A percentile compares a stretch with the other conserved stretches of the same genome.
Conservation (phyloP, 2,888 invertebrate species). For the Aspidiotus destructor region DNA sequence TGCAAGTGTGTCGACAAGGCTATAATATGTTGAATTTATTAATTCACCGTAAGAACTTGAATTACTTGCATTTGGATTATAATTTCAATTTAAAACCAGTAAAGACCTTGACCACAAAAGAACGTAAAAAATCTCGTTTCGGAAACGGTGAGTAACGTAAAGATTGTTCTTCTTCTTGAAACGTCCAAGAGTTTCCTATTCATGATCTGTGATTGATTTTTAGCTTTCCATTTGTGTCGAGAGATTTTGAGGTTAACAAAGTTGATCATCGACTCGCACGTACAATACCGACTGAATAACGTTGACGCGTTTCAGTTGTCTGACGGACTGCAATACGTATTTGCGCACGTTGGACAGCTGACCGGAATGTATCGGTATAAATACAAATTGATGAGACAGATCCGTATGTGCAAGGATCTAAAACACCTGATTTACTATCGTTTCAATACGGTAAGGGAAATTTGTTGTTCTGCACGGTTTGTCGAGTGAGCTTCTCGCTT, state of each 20-base stretch:
- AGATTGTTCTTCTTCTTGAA: slow-evolving; percentile 5
- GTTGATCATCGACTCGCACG: slow-evolving; percentile 96
- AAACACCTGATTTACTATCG: slow-evolving; percentile 99
- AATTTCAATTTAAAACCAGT: slow-evolving; percentile 99
- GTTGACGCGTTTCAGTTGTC: slow-evolving; percentile 98
- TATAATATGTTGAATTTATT: slow-evolving; percentile 99
- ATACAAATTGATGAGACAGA: slow-evolving; percentile 97
- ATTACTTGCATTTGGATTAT: slow-evolving; percentile 98
- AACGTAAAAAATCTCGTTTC: slow-evolving; percentile 95
- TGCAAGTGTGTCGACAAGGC: slow-evolving; percentile 96
- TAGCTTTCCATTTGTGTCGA: slow-evolving; percentile 96
- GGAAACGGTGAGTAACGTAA: slow-evolving; percentile 63
- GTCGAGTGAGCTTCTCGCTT: too few species aligned
- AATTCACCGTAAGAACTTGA: slow-evolving; percentile 98
- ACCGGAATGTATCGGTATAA: slow-evolving; percentile 99
- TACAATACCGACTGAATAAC: slow-evolving; percentile 97
- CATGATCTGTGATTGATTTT: slow-evolving; percentile 35
- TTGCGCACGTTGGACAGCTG: slow-evolving; percentile 97
- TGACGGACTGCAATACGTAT: slow-evolving; percentile 97
- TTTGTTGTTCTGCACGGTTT: background rate
- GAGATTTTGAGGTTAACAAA: slow-evolving; percentile 98
- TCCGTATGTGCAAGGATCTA: slow-evolving; percentile 99
- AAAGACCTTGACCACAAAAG: slow-evolving; percentile 97
- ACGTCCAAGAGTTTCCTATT: background rate
- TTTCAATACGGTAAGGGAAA: slow-evolving; percentile 78